A percentile compares a stretch with the other conserved stretches of the same genome.
These are phyloP conservation scores for Muricea muricata DNA, from an alignment of 92 coral and sea anemone genomes.

Conservation along the genomic window DNA sequence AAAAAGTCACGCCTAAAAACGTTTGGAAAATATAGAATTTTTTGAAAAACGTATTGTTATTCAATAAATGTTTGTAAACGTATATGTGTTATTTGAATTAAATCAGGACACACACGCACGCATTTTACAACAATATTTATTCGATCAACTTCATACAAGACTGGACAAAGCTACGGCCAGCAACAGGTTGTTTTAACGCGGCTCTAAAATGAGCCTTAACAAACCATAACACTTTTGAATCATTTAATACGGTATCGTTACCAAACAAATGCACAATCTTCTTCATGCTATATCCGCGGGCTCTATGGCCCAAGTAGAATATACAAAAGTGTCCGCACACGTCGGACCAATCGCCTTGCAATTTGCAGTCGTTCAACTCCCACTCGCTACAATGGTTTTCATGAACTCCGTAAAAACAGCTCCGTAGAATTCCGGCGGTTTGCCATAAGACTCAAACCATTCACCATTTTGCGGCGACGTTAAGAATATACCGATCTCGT, in stretches of 20 bases:
- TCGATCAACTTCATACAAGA: not conserved
- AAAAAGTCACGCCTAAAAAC: too few relatives aligned
- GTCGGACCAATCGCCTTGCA: conserved; percentile 59
- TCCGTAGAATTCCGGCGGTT: conserved; percentile 37
- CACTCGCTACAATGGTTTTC: conserved; percentile 36
- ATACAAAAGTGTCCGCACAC: conserved; percentile 71
- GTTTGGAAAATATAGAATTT: too few relatives aligned
- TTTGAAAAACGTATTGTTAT: too few relatives aligned
- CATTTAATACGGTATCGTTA: conserved; percentile 50
- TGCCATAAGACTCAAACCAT: conserved; percentile 68
- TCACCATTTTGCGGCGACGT: conserved; percentile 51
- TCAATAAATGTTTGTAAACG: too few relatives aligned
- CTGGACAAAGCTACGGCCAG: too few relatives aligned
- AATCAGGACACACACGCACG: too few relatives aligned
- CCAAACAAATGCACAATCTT: conserved; percentile 47
- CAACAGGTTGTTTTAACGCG: not conserved
- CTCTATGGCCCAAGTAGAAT: conserved; percentile 48
- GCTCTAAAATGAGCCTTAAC: conserved; percentile 35
- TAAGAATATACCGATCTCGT: conserved; percentile 57
- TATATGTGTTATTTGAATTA: too few relatives aligned
- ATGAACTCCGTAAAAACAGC: conserved; percentile 47
- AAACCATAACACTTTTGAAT: conserved; percentile 52
- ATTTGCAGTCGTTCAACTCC: conserved; percentile 41
- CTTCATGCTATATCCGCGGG: conserved; percentile 35
- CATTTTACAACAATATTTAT: too few relatives aligned